Evolutionary conservation across 2,113 vertebrate genomes (phyloP), one percentile per base, ranked within the genome.

Genomic region (Ammodytes marinus): DNA sequence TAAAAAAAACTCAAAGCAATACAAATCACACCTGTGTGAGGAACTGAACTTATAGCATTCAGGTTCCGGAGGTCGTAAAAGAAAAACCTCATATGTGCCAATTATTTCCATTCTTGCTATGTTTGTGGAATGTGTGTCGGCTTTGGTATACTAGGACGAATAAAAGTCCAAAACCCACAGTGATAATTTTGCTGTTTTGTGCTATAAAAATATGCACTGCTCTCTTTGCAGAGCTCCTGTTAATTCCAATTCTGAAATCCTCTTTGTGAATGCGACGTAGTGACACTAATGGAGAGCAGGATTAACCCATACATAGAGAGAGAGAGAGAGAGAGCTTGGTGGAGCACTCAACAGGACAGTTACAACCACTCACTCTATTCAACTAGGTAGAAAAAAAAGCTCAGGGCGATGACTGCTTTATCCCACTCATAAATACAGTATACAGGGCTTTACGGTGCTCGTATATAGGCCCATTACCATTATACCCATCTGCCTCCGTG

Each of bases 201-300:
- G 60, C 47, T 10, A 12, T 61, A 42, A 43, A 88, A 63, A 78
- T 17, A 9, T 27, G 65, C 27, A 27, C 49, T 77, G 85, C 75
- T 85, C 69, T 64, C 71, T 69, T 61, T 72, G 60, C 60, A 57
- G 9, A 49, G 78, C 77, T 70, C 58, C 83, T 72, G 69, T 46
- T 67, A 80, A 66, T 79, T 91, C 85, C 92, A 91, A 91, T 88
- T 83, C 89, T 90, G 77, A 90, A 95, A 95, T 95, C 93, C 94
- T 94, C 94, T 95, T 94, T 92, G 89, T 89, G 83, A 81, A 88
- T 86, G 79, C 88, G 82, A 86, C 45, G 72, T 76, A 65, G 60
- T 76, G 71, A 84, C 80, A 42, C 74, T 74, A 83, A 79, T 82
- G 79, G 83, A 90, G 84, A 85, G 84, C 86, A 68, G 87, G 88